Evolutionary conservation across 2,888 invertebrate species (phyloP).

Genomic region (Drosophila neotestacea): DNA sequence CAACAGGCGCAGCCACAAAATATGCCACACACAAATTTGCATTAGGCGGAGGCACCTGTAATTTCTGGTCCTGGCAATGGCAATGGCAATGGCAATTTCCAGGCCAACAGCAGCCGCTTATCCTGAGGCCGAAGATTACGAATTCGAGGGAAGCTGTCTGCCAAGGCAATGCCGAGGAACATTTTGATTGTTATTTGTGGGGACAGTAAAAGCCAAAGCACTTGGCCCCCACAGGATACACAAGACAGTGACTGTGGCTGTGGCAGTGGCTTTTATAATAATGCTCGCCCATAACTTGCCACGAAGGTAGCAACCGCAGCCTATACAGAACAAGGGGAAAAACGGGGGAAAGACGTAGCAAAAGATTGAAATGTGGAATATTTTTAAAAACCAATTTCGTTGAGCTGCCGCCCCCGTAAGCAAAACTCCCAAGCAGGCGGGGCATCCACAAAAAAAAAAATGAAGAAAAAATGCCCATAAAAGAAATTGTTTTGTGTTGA

Average conservation of each 20-base stretch:
- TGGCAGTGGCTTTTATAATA: constrained; percentile 71
- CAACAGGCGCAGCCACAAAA: constrained; percentile 45
- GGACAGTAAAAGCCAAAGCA: constrained; percentile 74
- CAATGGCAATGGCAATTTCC: constrained; percentile 56
- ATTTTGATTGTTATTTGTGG: constrained; percentile 80
- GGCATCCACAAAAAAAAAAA: constrained; percentile 11
- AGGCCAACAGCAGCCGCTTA: constrained; percentile 62
- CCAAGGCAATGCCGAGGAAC: constrained; percentile 56
- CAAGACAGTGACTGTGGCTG: constrained; percentile 20
- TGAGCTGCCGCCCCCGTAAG: constrained; percentile 56
- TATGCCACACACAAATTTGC: constrained; percentile 80
- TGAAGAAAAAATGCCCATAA: constrained; percentile 52
- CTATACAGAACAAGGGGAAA: background rate
- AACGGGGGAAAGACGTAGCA: constrained; percentile 16
- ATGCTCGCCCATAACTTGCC: constrained; percentile 64
- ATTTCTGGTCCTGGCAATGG: constrained; percentile 51
- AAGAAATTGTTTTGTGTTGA: constrained; percentile 73
- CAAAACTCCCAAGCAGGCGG: constrained; percentile 37
- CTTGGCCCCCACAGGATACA: constrained; percentile 42
- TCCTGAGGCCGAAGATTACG: constrained; percentile 64
- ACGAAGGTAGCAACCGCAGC: constrained; percentile 55
- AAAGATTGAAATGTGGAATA: constrained; percentile 81
- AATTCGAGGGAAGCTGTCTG: constrained; percentile 32
- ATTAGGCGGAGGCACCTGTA: constrained; percentile 74
- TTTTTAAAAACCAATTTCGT: constrained; percentile 83